Percentiles rank a stretch among this genome's conserved stretches.
Evolutionary conservation across 2,113 vertebrate species (phyloP).

Genomic region (Deroptyus accipitrinus): DNA sequence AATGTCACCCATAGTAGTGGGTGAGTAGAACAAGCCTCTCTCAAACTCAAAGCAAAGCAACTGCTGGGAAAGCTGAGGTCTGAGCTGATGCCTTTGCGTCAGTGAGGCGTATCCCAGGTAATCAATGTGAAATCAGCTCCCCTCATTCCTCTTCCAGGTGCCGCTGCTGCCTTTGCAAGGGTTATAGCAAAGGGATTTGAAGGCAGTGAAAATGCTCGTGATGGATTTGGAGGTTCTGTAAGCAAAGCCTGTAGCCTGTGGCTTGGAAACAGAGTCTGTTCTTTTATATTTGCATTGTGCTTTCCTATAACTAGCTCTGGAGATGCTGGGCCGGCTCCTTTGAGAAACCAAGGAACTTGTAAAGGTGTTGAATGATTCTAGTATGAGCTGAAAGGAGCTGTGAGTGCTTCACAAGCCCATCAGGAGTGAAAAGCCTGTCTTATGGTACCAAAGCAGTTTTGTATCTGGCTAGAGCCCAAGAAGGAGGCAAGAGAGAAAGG

Average conservation of each 20-base stretch:
- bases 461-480: neutral
- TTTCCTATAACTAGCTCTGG: neutral
- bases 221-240: neutral
- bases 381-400: slow-evolving; percentile 9
- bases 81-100: neutral
- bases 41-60: neutral
- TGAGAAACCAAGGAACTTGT: neutral
- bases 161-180: neutral
- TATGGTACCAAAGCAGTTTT: neutral
- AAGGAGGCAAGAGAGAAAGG: neutral
- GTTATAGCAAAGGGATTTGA: neutral
- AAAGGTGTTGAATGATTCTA: slow-evolving; percentile 20
- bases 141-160: neutral
- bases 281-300: neutral
- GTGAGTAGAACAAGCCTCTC: neutral
- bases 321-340: neutral
- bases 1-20: neutral
- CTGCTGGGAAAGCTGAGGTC: neutral
- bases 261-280: neutral
- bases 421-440: neutral
- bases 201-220: neutral
- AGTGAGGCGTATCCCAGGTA: neutral
- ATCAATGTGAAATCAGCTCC: neutral
- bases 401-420: neutral
- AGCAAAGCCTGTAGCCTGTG: neutral